phyloP scores from a whole-genome alignment of 2,888 invertebrate genomes.

The Plebejus argus region DNA sequence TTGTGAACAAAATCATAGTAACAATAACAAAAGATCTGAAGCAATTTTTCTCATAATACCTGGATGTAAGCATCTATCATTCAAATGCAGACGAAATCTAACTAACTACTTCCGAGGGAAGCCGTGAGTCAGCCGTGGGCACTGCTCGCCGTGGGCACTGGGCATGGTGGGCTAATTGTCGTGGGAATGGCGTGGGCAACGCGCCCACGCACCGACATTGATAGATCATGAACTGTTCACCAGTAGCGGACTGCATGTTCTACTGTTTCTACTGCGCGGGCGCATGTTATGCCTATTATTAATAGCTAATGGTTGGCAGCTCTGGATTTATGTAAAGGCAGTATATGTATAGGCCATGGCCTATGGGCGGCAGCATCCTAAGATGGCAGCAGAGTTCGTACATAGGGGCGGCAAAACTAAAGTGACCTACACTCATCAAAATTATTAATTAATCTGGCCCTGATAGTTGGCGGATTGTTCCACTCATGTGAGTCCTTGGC shows the following conservation, averaged over 20 bases:
- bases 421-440: too few relatives aligned
- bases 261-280: not conserved
- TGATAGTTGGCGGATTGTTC: not conserved
- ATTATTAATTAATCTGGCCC: too few relatives aligned
- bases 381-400: too few relatives aligned
- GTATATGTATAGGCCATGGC: too few relatives aligned
- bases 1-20: too few relatives aligned
- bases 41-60: too few relatives aligned
- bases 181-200: conserved; percentile 60
- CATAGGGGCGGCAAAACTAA: too few relatives aligned
- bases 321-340: too few relatives aligned
- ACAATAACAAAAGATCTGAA: too few relatives aligned
- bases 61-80: not conserved
- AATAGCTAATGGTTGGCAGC: not conserved
- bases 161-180: conserved; percentile 69
- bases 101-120: conserved; percentile 31
- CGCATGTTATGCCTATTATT: not conserved
- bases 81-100: not conserved
- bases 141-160: conserved; percentile 40
- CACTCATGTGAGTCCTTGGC: not conserved
- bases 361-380: too few relatives aligned
- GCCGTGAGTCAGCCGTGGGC: conserved; percentile 48
- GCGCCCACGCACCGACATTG: conserved; percentile 42
- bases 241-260: not conserved
- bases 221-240: conserved; percentile 33